Conservation (phyloP, 2,113 vertebrate species). For the Oenanthe melanoleuca region DNA sequence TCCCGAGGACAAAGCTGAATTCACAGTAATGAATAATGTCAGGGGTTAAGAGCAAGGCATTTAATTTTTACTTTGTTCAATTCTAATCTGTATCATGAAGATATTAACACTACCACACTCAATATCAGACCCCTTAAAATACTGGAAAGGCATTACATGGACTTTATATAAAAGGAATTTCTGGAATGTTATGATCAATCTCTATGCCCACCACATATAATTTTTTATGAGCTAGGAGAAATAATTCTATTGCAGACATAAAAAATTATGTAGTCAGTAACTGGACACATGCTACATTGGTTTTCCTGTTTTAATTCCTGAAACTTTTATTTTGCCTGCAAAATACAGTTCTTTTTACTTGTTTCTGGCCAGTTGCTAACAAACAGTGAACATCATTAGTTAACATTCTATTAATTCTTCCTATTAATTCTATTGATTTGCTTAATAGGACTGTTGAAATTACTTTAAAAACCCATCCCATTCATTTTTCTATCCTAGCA, state of each 20-base stretch:
- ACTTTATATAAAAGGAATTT: not conserved
- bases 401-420: not conserved
- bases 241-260: not conserved
- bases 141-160: not conserved
- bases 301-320: not conserved
- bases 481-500: not conserved
- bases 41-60: not conserved
- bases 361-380: not conserved
- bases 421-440: not conserved
- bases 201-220: rapidly evolving
- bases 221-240: not conserved
- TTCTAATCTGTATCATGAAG: not conserved
- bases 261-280: not conserved
- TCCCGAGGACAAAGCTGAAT: not conserved
- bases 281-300: rapidly evolving
- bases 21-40: not conserved
- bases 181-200: not conserved
- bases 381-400: not conserved
- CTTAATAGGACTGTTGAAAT: not conserved
- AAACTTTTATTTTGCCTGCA: not conserved
- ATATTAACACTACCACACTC: not conserved
- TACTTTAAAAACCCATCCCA: not conserved
- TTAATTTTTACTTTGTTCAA: not conserved
- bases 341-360: not conserved
- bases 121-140: not conserved